Conservation (phyloP, 2,797 vertebrate species). For the Sandelia bainsii region DNA sequence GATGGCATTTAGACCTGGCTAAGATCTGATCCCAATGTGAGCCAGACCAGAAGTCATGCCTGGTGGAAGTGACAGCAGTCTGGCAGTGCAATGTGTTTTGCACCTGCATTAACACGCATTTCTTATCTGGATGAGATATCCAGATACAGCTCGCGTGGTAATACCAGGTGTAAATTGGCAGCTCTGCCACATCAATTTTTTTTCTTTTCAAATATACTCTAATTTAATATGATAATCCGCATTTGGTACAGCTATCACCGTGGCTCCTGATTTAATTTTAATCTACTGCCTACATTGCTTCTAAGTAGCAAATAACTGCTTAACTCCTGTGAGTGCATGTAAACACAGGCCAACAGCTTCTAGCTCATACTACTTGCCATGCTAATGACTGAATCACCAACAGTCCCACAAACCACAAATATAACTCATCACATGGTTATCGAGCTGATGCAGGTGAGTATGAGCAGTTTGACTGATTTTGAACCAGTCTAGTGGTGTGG, state of each 20-base stretch:
- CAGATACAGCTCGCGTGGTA: neutral
- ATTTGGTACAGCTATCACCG: constrained; percentile 15
- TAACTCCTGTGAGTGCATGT: neutral
- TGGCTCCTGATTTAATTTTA: constrained; percentile 5
- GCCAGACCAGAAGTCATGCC: neutral
- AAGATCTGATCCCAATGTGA: constrained; percentile 1
- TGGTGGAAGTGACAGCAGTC: neutral
- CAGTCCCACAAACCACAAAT: neutral
- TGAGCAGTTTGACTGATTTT: constrained; percentile 4
- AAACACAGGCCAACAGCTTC: constrained; percentile 23
- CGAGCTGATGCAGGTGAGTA: neutral
- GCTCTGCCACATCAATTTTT: neutral
- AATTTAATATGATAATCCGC: constrained; percentile 1
- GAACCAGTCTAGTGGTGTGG: constrained; percentile 23
- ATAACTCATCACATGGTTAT: neutral
- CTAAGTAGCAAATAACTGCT: neutral
- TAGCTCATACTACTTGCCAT: neutral
- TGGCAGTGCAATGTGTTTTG: neutral
- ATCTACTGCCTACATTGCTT: neutral
- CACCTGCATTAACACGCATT: neutral
- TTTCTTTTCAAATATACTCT: neutral
- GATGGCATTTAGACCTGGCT: neutral
- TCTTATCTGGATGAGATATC: neutral
- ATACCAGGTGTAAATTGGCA: neutral
- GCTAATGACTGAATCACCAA: neutral